A percentile compares a stretch with the other conserved stretches of the same genome.
Evolutionary conservation across 1,140 invertebrate genomes (phyloP).

Genomic region (Oryzaephilus surinamensis): DNA sequence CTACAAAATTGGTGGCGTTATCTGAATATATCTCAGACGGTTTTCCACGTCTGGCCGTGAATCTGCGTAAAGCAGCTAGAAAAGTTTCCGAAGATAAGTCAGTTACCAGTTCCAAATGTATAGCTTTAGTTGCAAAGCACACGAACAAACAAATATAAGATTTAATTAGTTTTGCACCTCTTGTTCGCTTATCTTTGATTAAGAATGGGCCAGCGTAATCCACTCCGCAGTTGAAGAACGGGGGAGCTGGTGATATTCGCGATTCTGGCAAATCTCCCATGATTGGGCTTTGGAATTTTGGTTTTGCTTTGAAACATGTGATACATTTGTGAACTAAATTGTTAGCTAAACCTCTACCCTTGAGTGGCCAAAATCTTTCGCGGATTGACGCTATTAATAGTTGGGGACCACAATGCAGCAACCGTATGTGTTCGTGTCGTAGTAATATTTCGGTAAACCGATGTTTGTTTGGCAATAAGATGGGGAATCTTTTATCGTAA

Average conservation of each 20-base stretch:
- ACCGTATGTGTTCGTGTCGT: slow-evolving; percentile 21
- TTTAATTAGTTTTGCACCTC: slow-evolving; percentile 18
- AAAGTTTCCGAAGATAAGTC: slow-evolving; percentile 22
- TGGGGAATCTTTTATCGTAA: slow-evolving; percentile 15
- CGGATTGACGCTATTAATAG: slow-evolving; percentile 7
- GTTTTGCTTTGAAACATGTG: slow-evolving; percentile 13
- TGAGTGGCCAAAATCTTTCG: slow-evolving; percentile 21
- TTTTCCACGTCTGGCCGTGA: slow-evolving; percentile 23
- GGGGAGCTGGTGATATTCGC: too few relatives aligned
- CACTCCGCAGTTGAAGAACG: slow-evolving; percentile 24
- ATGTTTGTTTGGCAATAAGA: slow-evolving; percentile 11
- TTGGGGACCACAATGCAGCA: slow-evolving; percentile 24
- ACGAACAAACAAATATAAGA: slow-evolving; percentile 14
- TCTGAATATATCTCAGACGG: slow-evolving; percentile 22
- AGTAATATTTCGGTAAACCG: slow-evolving; percentile 14
- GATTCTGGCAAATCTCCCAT: slow-evolving; percentile 21
- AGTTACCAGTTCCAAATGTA: slow-evolving; percentile 26
- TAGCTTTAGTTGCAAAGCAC: slow-evolving; percentile 14
- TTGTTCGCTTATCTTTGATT: slow-evolving; percentile 17
- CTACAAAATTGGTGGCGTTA: slow-evolving; percentile 32
- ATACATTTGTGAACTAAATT: slow-evolving; percentile 1
- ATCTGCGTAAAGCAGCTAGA: slow-evolving; percentile 25
- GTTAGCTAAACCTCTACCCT: slow-evolving; percentile 11
- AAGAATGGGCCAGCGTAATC: slow-evolving; percentile 33
- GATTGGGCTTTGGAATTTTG: slow-evolving; percentile 5